Percentiles rank a stretch among this genome's conserved stretches.
These are phyloP conservation scores for Camponotus fellah DNA, from an alignment of 2,888 invertebrate species.

Conservation along the genomic window DNA sequence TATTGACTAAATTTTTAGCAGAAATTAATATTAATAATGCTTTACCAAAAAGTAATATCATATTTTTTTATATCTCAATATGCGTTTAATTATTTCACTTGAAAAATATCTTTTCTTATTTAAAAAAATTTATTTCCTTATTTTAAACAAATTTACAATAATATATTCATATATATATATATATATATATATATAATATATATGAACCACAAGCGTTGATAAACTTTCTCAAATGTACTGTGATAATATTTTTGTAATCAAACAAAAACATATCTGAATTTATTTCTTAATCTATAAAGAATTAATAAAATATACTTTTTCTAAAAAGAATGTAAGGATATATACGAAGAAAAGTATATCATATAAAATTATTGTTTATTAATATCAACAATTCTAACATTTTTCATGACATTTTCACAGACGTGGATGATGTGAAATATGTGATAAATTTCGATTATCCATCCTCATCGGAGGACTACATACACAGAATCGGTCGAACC, in stretches of 20 bases:
- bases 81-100: constrained; percentile 3
- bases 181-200: too few species aligned
- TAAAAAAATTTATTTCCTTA: not conserved
- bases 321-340: not conserved
- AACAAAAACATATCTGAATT: not conserved
- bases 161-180: constrained; percentile 20
- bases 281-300: not conserved
- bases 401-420: constrained; percentile 87
- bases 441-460: constrained; percentile 99
- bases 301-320: constrained; percentile 23
- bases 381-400: constrained; percentile 24
- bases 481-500: constrained; percentile 97
- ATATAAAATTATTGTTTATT: not conserved
- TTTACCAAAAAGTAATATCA: not conserved
- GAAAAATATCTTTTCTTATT: constrained; percentile 14
- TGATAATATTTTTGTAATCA: not conserved
- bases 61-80: not conserved
- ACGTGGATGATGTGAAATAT: constrained; percentile 98
- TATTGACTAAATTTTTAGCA: constrained; percentile 65
- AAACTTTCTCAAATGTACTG: not conserved
- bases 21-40: constrained; percentile 49
- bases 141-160: constrained; percentile 5
- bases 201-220: not conserved
- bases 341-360: not conserved
- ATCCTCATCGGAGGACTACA: constrained; percentile 97